A percentile compares a stretch with the other conserved stretches of the same genome.
These are phyloP conservation scores for Harlomillsia oculata DNA, from an alignment of 1,140 invertebrate genomes.

Conservation along the genomic window DNA sequence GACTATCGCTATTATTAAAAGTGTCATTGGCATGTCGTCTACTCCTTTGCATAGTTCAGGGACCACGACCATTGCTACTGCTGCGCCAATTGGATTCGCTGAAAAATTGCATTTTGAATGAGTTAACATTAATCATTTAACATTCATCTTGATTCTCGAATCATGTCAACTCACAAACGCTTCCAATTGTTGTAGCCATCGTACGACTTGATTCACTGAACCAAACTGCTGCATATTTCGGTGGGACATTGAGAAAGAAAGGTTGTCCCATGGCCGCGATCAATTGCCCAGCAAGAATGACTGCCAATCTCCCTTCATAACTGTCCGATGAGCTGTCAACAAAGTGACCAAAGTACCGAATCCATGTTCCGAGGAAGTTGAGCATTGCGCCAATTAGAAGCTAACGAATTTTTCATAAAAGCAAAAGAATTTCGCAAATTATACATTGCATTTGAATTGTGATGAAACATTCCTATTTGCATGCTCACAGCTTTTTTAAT, in stretches of 20 bases:
- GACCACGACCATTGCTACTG: constrained; percentile 19
- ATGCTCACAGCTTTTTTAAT: constrained; percentile 21
- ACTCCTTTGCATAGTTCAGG: constrained; percentile 7
- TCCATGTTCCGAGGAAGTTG: constrained; percentile 19
- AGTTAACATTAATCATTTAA: not conserved
- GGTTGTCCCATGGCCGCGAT: constrained; percentile 25
- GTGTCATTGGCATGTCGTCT: constrained; percentile 22
- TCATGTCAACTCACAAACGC: constrained; percentile 10
- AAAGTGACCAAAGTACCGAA: constrained; percentile 11
- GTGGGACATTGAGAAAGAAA: constrained; percentile 25
- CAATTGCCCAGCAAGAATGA: constrained; percentile 22
- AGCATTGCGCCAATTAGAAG: constrained; percentile 17
- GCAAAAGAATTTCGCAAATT: too few relatives aligned
- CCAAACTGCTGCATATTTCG: constrained; percentile 29
- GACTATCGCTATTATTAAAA: constrained; percentile 8
- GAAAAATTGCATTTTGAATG: not conserved
- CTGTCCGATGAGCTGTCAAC: constrained; percentile 9
- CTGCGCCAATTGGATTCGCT: constrained; percentile 23
- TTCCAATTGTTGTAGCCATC: constrained; percentile 22
- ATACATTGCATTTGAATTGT: too few relatives aligned
- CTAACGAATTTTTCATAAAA: not conserved
- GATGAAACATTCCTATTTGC: not conserved
- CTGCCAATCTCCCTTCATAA: not conserved
- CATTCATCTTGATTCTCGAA: not conserved
- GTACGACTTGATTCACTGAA: constrained; percentile 23